Evolutionary conservation across 2,888 invertebrate species (phyloP).

Genomic region (Pristionchus arcanus): DNA sequence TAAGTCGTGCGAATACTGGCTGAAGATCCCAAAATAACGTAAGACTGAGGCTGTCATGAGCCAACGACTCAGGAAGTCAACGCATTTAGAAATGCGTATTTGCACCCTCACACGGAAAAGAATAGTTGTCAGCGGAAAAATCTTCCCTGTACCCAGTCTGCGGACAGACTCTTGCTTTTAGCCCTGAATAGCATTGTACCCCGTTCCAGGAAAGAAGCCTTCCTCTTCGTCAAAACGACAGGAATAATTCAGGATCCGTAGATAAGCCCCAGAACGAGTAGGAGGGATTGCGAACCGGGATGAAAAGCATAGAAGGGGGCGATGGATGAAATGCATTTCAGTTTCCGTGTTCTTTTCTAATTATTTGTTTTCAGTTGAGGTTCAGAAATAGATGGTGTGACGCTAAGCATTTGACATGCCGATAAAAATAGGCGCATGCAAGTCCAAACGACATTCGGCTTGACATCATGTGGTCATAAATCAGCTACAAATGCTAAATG

Average conservation of each 20-base stretch:
- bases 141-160: neutral
- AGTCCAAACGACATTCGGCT: too few relatives aligned
- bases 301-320: neutral
- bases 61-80: neutral
- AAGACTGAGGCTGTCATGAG: too few relatives aligned
- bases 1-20: too few relatives aligned
- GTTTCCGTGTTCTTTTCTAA: neutral
- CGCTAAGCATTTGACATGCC: too few relatives aligned
- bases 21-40: too few relatives aligned
- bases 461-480: too few relatives aligned
- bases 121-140: too few relatives aligned
- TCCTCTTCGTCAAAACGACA: neutral
- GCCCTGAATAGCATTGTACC: neutral
- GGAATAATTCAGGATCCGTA: neutral
- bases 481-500: too few relatives aligned
- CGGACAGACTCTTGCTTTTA: neutral
- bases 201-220: neutral
- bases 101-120: too few relatives aligned
- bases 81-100: neutral
- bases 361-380: too few relatives aligned
- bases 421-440: too few relatives aligned
- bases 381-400: too few relatives aligned
- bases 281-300: neutral
- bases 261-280: neutral
- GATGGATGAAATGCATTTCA: neutral